Evolutionary conservation across 1,140 invertebrate species (phyloP).

Genomic region (Leptopilina boulardi): DNA sequence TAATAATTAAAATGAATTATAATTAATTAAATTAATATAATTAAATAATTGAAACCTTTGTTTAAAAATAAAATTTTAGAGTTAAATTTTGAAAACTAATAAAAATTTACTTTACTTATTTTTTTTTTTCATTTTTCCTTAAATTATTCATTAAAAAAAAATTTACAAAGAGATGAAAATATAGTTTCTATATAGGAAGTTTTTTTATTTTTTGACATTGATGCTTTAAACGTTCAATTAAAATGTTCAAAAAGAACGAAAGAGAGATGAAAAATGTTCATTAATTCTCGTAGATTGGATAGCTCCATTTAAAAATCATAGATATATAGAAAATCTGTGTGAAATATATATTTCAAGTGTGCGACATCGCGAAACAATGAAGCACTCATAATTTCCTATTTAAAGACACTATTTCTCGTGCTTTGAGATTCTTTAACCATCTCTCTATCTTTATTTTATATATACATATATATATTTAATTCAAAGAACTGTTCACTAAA

Average conservation of each 20-base stretch:
- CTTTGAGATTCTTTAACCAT: too few relatives aligned
- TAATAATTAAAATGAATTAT: too few relatives aligned
- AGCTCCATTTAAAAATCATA: background rate
- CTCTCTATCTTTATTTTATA: too few relatives aligned
- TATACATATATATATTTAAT: too few relatives aligned
- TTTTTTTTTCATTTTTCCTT: too few relatives aligned
- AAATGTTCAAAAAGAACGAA: background rate
- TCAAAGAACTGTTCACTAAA: too few relatives aligned
- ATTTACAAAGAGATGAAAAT: background rate
- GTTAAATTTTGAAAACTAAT: too few relatives aligned
- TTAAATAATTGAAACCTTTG: too few relatives aligned
- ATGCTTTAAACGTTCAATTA: background rate
- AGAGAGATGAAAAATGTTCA: background rate
- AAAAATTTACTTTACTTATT: too few relatives aligned
- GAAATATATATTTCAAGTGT: background rate
- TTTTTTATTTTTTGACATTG: constrained; percentile 25
- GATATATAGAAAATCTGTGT: background rate
- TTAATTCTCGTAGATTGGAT: constrained; percentile 10
- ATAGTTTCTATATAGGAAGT: background rate
- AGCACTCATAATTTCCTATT: background rate
- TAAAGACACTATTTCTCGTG: background rate
- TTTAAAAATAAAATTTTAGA: too few relatives aligned
- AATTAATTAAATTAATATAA: too few relatives aligned
- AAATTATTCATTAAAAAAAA: background rate
- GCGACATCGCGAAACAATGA: background rate